Conservation (phyloP, 1,140 invertebrate genomes). For the Danaus plexippus region DNA sequence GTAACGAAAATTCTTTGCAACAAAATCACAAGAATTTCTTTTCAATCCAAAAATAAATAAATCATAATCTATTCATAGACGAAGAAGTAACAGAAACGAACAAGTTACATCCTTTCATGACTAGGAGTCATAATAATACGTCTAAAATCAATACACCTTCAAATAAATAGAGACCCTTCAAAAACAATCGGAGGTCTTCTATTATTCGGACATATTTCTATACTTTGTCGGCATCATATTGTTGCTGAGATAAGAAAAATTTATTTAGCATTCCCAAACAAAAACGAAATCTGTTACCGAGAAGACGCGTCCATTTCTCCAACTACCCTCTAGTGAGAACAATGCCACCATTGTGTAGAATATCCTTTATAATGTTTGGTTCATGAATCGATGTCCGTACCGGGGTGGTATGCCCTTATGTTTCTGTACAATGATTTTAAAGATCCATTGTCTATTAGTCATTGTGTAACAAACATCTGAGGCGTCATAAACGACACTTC, state of each 20-base stretch:
- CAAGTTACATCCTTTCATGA: too few relatives aligned
- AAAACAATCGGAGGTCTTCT: slow-evolving; percentile 14
- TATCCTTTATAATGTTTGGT: slow-evolving; percentile 26
- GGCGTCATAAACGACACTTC: slow-evolving; percentile 52
- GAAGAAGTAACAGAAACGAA: too few relatives aligned
- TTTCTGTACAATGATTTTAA: slow-evolving; percentile 20
- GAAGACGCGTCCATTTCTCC: slow-evolving; percentile 39
- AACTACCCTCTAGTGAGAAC: slow-evolving; percentile 35
- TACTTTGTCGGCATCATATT: slow-evolving; percentile 36
- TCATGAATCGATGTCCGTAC: slow-evolving; percentile 33
- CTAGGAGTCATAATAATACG: too few relatives aligned
- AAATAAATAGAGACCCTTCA: slow-evolving; percentile 8
- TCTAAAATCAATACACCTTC: too few relatives aligned
- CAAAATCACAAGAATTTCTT: too few relatives aligned
- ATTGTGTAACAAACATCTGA: slow-evolving; percentile 44
- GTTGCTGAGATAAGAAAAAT: slow-evolving; percentile 44
- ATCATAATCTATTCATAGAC: too few relatives aligned
- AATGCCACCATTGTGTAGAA: slow-evolving; percentile 34
- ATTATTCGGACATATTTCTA: slow-evolving; percentile 15
- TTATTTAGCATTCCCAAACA: slow-evolving; percentile 43
- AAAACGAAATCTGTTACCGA: slow-evolving; percentile 40
- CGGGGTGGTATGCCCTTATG: slow-evolving; percentile 29
- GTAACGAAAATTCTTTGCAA: too few relatives aligned
- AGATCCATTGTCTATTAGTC: slow-evolving; percentile 33
- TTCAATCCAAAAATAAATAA: too few relatives aligned